Base-by-base conservation (phyloP, 1,140 invertebrate species). In the Eriosoma lanigerum region DNA sequence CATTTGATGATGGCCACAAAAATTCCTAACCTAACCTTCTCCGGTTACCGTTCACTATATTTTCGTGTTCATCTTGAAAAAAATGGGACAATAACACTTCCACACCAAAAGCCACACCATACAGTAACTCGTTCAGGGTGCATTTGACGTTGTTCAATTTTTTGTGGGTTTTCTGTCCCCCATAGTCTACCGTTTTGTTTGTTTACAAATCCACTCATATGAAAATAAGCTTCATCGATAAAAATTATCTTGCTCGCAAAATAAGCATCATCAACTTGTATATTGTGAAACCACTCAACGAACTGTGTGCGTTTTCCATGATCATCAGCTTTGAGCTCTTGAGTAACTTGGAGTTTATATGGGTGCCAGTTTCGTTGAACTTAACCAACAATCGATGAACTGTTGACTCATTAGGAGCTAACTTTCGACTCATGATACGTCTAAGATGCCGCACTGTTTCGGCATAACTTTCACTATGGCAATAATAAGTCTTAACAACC, bases 211-310 rank as follows among this genome's bases (percentile, higher is more conserved):
- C 84, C 84, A 82, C 83, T 83, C 38, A 85, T 75, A 82, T 84
- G 81, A 75, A 85, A 86, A 83, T 85, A 83, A 72, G 83, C 84
- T 83, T 86, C 84, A 81, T 85, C 84, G n/a, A 15, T 54, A n/a
- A 54, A 54, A 54, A 54, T 54, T 54, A 54, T 54, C 15, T n/a
- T 15, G 15, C n/a, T 54, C 4, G 15, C 52, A 54, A 54, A 54
- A 54, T n/a, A 4, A 15, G 13, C 15, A n/a, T 54, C 15, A 19
- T 54, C 52, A 19, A 19, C 15, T 54, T 54, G 15, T 13, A 54
- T 54, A 19, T 54, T n/a, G 15, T 19, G n/a, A n/a, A 54, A 19
- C 52, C 52, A 54, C 13, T 54, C n/a, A 54, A 15, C 13, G 13
- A 54, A 19, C 13, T 54, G 15, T n/a, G 5, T 15, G 13, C 52